Evolutionary conservation across 1,140 invertebrate genomes (phyloP).

Genomic region (Aphis gossypii): DNA sequence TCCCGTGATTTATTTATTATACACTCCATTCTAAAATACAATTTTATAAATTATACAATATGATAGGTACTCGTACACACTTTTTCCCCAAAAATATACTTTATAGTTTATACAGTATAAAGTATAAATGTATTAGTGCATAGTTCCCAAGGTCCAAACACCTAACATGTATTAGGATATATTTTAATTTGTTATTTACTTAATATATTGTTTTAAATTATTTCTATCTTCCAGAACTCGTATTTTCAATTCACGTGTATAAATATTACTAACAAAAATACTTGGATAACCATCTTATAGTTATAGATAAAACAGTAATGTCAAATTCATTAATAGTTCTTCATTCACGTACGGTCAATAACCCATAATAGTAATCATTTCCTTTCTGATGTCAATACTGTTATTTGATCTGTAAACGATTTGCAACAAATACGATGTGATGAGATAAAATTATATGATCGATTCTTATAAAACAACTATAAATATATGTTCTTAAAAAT

Average conservation of each 20-base stretch:
- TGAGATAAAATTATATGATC: neutral
- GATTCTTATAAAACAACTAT: neutral
- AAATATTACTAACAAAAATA: neutral
- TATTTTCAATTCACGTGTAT: neutral
- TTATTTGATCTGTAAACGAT: neutral
- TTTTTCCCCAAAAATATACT: too few relatives aligned
- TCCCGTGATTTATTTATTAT: too few relatives aligned
- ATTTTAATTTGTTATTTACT: neutral
- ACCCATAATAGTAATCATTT: constrained; percentile 12
- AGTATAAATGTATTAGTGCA: too few relatives aligned
- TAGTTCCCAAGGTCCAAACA: too few relatives aligned
- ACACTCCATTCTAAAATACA: too few relatives aligned
- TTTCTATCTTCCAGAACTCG: neutral
- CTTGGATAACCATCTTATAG: neutral
- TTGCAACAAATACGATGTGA: neutral
- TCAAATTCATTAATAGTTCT: neutral
- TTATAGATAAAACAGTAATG: constrained; percentile 8
- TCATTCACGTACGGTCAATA: constrained; percentile 9
- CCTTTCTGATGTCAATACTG: neutral
- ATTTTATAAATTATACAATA: too few relatives aligned
- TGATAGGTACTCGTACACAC: too few relatives aligned
- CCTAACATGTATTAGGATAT: too few relatives aligned
- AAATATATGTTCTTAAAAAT: neutral
- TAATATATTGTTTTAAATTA: neutral
- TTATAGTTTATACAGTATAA: too few relatives aligned